phyloP scores from a whole-genome alignment of 1,140 invertebrate species.

The Heliconius eleuchia region DNA sequence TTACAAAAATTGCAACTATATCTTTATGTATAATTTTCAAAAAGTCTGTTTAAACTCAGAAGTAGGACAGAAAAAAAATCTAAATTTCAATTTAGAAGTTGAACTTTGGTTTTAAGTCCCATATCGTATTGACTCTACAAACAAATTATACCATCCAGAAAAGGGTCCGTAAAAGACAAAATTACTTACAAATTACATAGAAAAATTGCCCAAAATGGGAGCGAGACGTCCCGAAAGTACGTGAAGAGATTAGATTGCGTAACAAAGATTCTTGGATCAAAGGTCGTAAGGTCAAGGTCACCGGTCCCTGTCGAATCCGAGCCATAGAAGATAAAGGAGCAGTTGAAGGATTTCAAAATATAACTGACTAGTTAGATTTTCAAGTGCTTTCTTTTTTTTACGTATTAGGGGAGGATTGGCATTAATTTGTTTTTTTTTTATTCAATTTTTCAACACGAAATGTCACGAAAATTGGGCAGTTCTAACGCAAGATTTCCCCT shows the following conservation, averaged over 20 bases:
- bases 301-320: background rate
- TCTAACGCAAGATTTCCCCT: too few relatives aligned
- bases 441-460: too few relatives aligned
- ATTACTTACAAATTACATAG: slow-evolving; percentile 7
- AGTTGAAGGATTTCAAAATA: background rate
- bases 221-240: slow-evolving; percentile 5
- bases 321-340: background rate
- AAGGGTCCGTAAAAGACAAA: background rate
- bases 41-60: too few relatives aligned
- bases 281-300: slow-evolving; percentile 11
- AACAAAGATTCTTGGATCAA: background rate
- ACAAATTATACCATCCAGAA: background rate
- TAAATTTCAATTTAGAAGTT: background rate
- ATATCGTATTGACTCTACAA: background rate
- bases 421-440: background rate
- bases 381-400: background rate
- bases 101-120: background rate
- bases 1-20: too few relatives aligned
- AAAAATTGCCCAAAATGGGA: background rate
- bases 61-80: background rate
- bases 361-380: background rate
- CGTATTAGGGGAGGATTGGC: background rate
- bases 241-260: slow-evolving; percentile 8
- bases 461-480: too few relatives aligned
- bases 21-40: too few relatives aligned